Conservation (phyloP, 1,140 invertebrate genomes). For the Drosophila kepulauana region DNA sequence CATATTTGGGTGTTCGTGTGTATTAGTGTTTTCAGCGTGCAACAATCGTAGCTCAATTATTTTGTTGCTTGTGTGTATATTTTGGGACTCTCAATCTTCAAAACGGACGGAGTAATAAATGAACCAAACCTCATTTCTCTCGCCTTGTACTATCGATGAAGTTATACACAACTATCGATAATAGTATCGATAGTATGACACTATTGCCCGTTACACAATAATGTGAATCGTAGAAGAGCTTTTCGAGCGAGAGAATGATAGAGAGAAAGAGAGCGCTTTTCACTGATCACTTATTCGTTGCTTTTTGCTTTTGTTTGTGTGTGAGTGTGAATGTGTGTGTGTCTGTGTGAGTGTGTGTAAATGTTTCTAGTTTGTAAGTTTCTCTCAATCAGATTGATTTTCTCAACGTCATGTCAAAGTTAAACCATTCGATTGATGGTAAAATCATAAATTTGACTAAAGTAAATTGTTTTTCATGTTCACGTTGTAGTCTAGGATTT, state of each 20-base stretch:
- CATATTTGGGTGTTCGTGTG: constrained; percentile 35
- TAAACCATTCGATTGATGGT: background rate
- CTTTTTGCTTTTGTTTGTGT: background rate
- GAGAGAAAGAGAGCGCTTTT: constrained; percentile 2
- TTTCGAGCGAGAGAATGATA: background rate
- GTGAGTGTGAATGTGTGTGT: background rate
- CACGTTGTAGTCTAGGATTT: too few species aligned
- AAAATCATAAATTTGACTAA: too few species aligned
- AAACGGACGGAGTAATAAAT: constrained; percentile 40
- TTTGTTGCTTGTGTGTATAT: background rate
- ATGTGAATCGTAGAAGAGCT: background rate
- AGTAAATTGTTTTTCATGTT: too few species aligned
- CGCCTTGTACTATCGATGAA: background rate
- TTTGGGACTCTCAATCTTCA: constrained; percentile 24
- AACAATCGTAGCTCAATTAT: background rate
- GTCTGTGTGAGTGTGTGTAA: background rate
- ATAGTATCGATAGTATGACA: background rate
- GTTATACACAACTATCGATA: background rate
- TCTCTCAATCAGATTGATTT: background rate
- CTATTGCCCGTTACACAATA: background rate
- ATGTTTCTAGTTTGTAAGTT: background rate
- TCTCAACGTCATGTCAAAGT: constrained; percentile 11
- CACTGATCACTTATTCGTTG: constrained; percentile 5
- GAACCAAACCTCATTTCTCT: constrained; percentile 18
- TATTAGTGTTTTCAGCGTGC: constrained; percentile 13